phyloP scores from a whole-genome alignment of 2,113 vertebrate genomes.

The Nycticryphes semicollaris region DNA sequence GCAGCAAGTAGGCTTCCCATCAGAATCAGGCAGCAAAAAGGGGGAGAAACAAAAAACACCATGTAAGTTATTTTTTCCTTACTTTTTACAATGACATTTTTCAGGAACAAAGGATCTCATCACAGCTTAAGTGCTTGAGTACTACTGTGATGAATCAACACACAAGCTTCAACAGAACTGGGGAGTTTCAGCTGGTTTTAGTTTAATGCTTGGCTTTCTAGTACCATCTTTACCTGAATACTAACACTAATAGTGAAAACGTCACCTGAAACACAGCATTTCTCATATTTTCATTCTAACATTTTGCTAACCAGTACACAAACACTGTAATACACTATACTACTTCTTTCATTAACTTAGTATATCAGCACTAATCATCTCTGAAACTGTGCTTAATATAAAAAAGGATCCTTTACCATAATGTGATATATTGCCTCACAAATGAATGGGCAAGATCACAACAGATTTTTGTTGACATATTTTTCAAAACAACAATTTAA shows the following conservation, averaged over 20 bases:
- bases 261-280: neutral
- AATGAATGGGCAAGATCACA: neutral
- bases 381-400: neutral
- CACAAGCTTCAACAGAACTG: rapidly evolving
- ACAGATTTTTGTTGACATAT: neutral
- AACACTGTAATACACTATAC: neutral
- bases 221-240: neutral
- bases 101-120: neutral
- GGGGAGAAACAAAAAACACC: neutral
- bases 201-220: neutral
- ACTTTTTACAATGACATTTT: neutral
- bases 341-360: neutral
- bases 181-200: neutral
- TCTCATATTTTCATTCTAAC: neutral
- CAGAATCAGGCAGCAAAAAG: neutral
- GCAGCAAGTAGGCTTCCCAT: neutral
- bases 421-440: neutral
- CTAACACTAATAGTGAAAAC: neutral
- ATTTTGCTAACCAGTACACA: neutral
- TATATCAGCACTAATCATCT: neutral
- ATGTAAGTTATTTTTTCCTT: neutral
- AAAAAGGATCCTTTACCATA: neutral
- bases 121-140: neutral
- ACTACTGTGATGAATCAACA: neutral
- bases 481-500: neutral